A percentile compares a stretch with the other conserved stretches of the same genome.
Conservation (phyloP, 2,888 invertebrate genomes). For the Synanthedon formicaeformis region DNA sequence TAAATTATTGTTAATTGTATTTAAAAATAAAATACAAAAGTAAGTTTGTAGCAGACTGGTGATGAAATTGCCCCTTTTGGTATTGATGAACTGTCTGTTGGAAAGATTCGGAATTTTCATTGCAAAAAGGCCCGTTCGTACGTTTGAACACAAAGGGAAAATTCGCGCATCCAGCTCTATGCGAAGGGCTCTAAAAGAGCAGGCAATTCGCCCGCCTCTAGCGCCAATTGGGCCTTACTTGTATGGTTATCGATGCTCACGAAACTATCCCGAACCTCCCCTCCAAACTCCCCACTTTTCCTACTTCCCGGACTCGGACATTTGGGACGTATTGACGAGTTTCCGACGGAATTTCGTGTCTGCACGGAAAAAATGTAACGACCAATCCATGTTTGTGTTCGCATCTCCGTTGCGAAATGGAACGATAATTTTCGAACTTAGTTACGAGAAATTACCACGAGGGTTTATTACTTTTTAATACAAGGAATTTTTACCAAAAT, state of each 20-base stretch:
- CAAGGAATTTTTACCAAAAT: too few relatives aligned
- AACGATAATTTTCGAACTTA: slow-evolving; percentile 8
- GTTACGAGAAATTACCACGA: neutral
- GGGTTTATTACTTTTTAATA: too few relatives aligned
- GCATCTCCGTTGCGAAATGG: slow-evolving; percentile 6
- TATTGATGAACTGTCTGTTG: too few relatives aligned
- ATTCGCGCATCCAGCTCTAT: neutral
- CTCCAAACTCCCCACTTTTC: slow-evolving; percentile 13
- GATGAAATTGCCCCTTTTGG: too few relatives aligned
- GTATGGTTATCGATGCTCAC: slow-evolving; percentile 27
- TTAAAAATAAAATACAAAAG: too few relatives aligned
- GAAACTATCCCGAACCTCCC: slow-evolving; percentile 25
- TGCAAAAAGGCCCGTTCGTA: too few relatives aligned
- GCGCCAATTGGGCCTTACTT: slow-evolving; percentile 32
- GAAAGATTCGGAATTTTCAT: too few relatives aligned
- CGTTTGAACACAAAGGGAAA: neutral
- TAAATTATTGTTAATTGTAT: too few relatives aligned
- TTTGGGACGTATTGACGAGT: slow-evolving; percentile 44
- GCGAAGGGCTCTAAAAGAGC: slow-evolving; percentile 3
- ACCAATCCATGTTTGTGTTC: slow-evolving; percentile 7
- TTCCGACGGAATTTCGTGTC: slow-evolving; percentile 23
- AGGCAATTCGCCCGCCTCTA: slow-evolving; percentile 24
- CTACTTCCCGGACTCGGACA: slow-evolving; percentile 16
- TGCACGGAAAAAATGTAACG: slow-evolving; percentile 19
- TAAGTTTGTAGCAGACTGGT: too few relatives aligned